Evolutionary conservation across 1,140 invertebrate species (phyloP), one percentile per base, ranked within the genome.

Genomic region (Paracyclopina nana): DNA sequence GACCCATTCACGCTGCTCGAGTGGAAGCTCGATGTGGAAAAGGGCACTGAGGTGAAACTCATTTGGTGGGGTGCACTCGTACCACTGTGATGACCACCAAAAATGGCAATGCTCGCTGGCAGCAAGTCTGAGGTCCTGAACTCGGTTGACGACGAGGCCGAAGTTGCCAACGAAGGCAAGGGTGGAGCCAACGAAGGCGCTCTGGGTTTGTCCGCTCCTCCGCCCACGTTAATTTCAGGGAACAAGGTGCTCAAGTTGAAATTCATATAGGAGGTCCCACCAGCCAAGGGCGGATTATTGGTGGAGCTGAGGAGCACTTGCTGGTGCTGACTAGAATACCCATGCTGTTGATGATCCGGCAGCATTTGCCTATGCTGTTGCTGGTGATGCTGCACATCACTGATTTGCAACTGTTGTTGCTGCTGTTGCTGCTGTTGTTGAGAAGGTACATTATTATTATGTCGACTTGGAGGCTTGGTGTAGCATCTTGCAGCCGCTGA

Each of bases 191-290:
- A 11, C 8, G 22, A 27, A 12, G 45, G 28, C 4, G 45, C 20
- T 12, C 16, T 16, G 30, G 30, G 45, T 9, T 22, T 28, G 11
- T 22, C 6, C 6, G n/a, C 14, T 8, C 6, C 20, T 8, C 14
- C 22, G 20, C 30, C 30, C 16, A 25, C 45, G 27, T 52, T 52
- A 22, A 52, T 52, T 27, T 52, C 50, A 4, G 50, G 50, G 50
- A 52, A 52, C 18, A 52, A 45, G 34, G 50, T 52, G 27, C 50
- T 52, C 9, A 52, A 38, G 18, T 52, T 52, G 25, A 52, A 52
- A 26, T 52, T 52, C 4, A 42, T 38, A 8, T 43, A 29, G 6
- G 50, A 52, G 16, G 16, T 38, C n/a, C 34, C 20, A 5, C 20
- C n/a, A 38, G 14, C 20, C 3, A 20, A 9, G 8, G 34, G 34